These are phyloP conservation scores for Drosophila sucinea DNA, from an alignment of 1,140 invertebrate species.

Conservation along the genomic window DNA sequence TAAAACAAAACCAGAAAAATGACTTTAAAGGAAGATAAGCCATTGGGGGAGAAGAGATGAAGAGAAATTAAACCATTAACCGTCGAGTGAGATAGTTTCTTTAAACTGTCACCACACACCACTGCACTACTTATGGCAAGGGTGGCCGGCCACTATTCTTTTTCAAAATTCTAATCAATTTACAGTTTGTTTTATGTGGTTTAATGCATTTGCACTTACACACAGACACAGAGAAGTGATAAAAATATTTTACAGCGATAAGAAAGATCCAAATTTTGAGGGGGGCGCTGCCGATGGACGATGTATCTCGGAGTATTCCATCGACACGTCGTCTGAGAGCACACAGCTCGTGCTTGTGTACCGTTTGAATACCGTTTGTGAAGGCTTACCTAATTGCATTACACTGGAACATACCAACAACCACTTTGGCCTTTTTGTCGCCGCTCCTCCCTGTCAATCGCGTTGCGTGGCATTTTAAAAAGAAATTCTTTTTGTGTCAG, in stretches of 20 bases:
- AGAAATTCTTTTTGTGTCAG: slow-evolving; percentile 33
- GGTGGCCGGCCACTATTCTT: background rate
- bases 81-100: slow-evolving; percentile 8
- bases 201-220: slow-evolving; percentile 15
- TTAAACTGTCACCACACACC: slow-evolving; percentile 9
- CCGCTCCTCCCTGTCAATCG: background rate
- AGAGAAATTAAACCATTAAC: slow-evolving; percentile 14
- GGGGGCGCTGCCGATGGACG: background rate
- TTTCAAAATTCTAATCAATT: background rate
- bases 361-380: slow-evolving; percentile 10
- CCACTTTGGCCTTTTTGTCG: slow-evolving; percentile 4
- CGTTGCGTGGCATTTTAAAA: slow-evolving; percentile 39
- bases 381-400: slow-evolving; percentile 22
- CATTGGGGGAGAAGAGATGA: background rate
- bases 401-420: background rate
- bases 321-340: background rate
- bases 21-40: slow-evolving; percentile 6
- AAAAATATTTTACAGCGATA: slow-evolving; percentile 9
- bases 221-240: background rate
- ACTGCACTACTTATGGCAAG: background rate
- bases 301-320: background rate
- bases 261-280: background rate
- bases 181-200: slow-evolving; percentile 7
- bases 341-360: slow-evolving; percentile 10
- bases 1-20: slow-evolving; percentile 1